Evolutionary conservation across 2,888 invertebrate genomes (phyloP), one percentile per base, ranked within the genome.

Genomic region (Lepidocyrtoides sp.): DNA sequence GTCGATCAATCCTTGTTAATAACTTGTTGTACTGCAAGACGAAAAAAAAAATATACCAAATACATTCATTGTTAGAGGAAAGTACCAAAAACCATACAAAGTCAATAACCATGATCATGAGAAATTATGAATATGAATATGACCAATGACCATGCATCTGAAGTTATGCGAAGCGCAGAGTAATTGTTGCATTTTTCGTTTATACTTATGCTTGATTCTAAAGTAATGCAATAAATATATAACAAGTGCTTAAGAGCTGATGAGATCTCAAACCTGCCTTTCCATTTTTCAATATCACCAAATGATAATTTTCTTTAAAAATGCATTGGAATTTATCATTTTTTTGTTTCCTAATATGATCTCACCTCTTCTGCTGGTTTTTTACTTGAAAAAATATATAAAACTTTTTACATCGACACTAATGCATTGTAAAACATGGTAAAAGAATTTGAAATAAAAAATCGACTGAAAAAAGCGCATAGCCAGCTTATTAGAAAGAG

Each of bases 221-320:
- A 66, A n/a, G n/a, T 66, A 32, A 69, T 26, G 36, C n/a, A n/a
- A n/a, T 10, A 14, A 48, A 48, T 48, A 57, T 36, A 57, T 17
- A 48, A 75, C 48, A 75, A 75, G 26, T 48, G 75, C 29, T 75
- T 12, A 57, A 5, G 20, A 79, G 81, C 63, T 91, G 91, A 86
- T 87, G 91, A 91, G 90, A 91, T 86, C 86, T 91, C 75, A 91
- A 91, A 87, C 91, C 86, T 87, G 88, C 91, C 91, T 91, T 91
- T 91, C 91, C 89, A 92, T 92, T 92, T 92, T 92, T 92, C 92
- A 92, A 90, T 92, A 92, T 92, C 92, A 92, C 91, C 88, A 91
- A 83, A 91, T 57, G 86, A 91, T 91, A 87, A 87, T 91, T 86
- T 90, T 57, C 57, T 57, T 91, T 63, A 63, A 36, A 86, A 91